A percentile compares a stretch with the other conserved stretches of the same genome.
phyloP scores from a whole-genome alignment of 2,888 invertebrate genomes.

The Drosophila cracens region DNA sequence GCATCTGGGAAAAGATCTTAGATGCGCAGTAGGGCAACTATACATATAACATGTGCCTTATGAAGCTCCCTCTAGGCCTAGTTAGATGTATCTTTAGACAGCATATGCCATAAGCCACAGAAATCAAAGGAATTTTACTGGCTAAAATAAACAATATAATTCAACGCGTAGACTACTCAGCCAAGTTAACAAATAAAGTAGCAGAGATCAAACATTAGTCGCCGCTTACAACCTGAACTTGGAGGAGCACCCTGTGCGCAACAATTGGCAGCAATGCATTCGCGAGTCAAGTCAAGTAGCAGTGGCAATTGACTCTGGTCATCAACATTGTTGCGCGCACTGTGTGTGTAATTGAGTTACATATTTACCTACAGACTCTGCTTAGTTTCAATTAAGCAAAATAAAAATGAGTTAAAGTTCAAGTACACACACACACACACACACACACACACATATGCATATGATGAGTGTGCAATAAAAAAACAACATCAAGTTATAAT shows the following conservation, averaged over 20 bases:
- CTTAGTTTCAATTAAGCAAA: constrained; percentile 81
- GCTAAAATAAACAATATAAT: not conserved
- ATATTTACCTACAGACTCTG: constrained; percentile 67
- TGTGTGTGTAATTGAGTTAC: constrained; percentile 63
- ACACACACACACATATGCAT: not conserved
- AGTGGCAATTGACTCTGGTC: constrained; percentile 47
- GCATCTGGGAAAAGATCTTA: constrained; percentile 2
- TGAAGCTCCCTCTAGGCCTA: not conserved
- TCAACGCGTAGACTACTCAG: not conserved
- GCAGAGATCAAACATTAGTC: not conserved
- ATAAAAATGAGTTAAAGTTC: constrained; percentile 81
- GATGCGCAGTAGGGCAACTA: not conserved
- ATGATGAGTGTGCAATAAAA: not conserved
- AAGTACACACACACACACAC: constrained; percentile 50
- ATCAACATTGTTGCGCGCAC: constrained; percentile 23
- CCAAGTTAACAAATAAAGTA: not conserved
- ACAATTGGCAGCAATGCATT: constrained; percentile 7
- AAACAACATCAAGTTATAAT: constrained; percentile 21
- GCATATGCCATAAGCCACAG: not conserved
- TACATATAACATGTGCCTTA: too few relatives aligned
- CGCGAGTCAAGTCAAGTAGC: constrained; percentile 32
- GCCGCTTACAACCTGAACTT: not conserved
- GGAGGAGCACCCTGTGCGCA: constrained; percentile 17
- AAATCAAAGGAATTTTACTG: not conserved
- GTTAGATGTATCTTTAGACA: not conserved